phyloP scores from a whole-genome alignment of 1,140 invertebrate genomes.

The Neuroterus valhalla region DNA sequence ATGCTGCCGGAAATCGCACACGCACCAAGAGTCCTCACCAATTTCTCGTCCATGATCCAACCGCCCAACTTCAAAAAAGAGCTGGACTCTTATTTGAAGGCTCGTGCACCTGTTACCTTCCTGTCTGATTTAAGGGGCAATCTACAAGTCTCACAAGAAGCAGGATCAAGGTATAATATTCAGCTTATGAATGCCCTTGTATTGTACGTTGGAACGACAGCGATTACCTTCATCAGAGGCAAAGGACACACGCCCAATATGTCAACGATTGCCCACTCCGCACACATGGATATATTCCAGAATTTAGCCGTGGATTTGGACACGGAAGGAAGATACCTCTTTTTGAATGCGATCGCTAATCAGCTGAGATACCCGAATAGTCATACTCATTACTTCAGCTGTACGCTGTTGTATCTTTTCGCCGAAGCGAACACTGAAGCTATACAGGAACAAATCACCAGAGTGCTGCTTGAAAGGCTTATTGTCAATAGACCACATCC shows the following conservation, averaged over 20 bases:
- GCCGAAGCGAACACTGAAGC: constrained; percentile 98
- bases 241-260: constrained; percentile 95
- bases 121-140: constrained; percentile 92
- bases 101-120: constrained; percentile 95
- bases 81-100: constrained; percentile 96
- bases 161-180: constrained; percentile 95
- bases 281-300: constrained; percentile 99
- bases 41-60: constrained; percentile 91
- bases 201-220: constrained; percentile 97
- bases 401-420: constrained; percentile 96
- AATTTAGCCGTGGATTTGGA: constrained; percentile 98
- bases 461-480: constrained; percentile 96
- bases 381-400: constrained; percentile 99
- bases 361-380: constrained; percentile 99
- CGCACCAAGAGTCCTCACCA: constrained; percentile 92
- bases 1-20: constrained; percentile 90
- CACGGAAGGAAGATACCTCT: constrained; percentile 96
- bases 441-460: constrained; percentile 93
- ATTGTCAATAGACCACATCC: constrained; percentile 99
- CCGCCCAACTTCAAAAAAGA: constrained; percentile 94
- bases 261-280: constrained; percentile 96
- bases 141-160: constrained; percentile 90
- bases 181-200: constrained; percentile 97
- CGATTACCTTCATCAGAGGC: constrained; percentile 90
- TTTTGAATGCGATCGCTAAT: constrained; percentile 98